A percentile compares a stretch with the other conserved stretches of the same genome.
phyloP scores from a whole-genome alignment of 2,888 invertebrate genomes.

The Ophion obscuratus region DNA sequence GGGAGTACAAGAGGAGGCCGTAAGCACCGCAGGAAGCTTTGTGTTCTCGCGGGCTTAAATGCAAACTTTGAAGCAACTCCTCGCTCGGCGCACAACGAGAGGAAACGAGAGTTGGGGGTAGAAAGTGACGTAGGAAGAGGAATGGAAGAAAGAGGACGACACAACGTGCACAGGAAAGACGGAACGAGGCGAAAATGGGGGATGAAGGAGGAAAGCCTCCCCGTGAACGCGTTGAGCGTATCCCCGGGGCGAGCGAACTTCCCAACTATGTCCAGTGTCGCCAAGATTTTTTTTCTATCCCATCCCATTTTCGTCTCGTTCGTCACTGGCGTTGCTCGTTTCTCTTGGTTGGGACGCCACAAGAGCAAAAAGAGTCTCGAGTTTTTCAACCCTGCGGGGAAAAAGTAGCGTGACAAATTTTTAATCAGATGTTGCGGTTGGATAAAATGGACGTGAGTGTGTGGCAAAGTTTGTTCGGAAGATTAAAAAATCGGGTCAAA shows the following conservation, averaged over 20 bases:
- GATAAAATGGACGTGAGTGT: constrained; percentile 11
- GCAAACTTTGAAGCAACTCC: constrained; percentile 57
- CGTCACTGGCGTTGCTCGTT: neutral
- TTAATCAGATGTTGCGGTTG: constrained; percentile 42
- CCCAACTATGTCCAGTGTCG: constrained; percentile 35
- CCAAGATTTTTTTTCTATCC: constrained; percentile 25
- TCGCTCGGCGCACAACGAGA: constrained; percentile 12
- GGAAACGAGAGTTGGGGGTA: neutral
- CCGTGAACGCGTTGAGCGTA: constrained; percentile 47
- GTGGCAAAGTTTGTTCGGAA: neutral
- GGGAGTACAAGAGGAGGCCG: constrained; percentile 26
- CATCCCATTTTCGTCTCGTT: neutral
- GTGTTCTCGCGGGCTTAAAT: constrained; percentile 43
- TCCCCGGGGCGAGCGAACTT: constrained; percentile 58
- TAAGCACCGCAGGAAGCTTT: constrained; percentile 30
- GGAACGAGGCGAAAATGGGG: constrained; percentile 1
- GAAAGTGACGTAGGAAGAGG: constrained; percentile 31
- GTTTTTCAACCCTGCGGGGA: constrained; percentile 14
- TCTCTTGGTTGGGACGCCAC: neutral
- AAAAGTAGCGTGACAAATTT: constrained; percentile 19
- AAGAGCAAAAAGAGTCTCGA: neutral
- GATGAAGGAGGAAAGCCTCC: constrained; percentile 18
- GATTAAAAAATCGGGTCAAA: too few relatives aligned
- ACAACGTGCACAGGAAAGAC: constrained; percentile 11
- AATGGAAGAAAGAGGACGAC: constrained; percentile 4